Evolutionary conservation across 2,888 invertebrate genomes (phyloP), one percentile per base, ranked within the genome.

Genomic region (Amblyteles armatorius): DNA sequence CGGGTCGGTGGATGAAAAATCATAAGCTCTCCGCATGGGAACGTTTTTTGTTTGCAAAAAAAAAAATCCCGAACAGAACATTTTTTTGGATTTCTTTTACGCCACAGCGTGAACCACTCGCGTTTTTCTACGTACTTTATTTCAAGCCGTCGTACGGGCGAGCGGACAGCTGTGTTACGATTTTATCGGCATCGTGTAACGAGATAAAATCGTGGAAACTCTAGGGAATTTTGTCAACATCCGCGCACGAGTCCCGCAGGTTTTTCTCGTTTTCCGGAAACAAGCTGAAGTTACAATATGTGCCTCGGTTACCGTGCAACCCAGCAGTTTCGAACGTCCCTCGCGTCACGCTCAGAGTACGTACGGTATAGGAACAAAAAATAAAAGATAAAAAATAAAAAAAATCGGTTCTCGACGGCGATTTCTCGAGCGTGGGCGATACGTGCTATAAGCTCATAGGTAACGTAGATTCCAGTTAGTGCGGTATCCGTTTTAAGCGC

Each of bases 371-470:
- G 55, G 22, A 22, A 26, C 4, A 57, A 13, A 26, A 16, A 6
- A 44, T n/a, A 40, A 48, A n/a, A n/a, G n/a, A n/a, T n/a, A 48
- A 29, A 26, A 29, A 52, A 52, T 52, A 50, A 52, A 36, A 9
- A 57, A 68, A 68, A 78, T 22, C 19, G 11, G 13, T 26, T 57
- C 57, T 26, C 40, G 36, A 3, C 57, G 13, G 29, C 40, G 44
- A 60, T 57, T 52, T 68, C 52, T 55, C 36, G 26, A 57, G 55
- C 22, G 67, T 55, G 19, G 40, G 55, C 55, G 55, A 26, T 55
- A 67, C 67, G 55, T 68, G 67, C 55, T 55, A 40, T 77, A 67
- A 67, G 67, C 67, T 26, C 55, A 52, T 55, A 22, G 52, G 22
- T 48, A 33, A 52, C 77, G 36, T 67, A 22, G 22, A 57, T 55